phyloP scores from a whole-genome alignment of 2,113 vertebrate genomes.

The Aphyosemion australe region DNA sequence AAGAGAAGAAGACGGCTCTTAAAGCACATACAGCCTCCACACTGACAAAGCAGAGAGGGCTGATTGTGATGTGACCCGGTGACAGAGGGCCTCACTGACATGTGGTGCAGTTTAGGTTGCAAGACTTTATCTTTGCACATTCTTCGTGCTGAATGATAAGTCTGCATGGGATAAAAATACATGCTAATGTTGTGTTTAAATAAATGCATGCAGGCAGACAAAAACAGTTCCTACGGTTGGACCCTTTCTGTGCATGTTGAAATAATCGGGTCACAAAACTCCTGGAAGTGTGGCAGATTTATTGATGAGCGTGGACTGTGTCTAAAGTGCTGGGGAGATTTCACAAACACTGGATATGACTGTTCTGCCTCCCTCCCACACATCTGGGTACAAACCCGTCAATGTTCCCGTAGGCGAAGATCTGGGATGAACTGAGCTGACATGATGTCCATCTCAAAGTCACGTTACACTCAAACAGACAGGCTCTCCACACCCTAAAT shows the following conservation, averaged over 20 bases:
- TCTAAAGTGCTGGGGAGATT: conserved; percentile 47
- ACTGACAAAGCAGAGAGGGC: conserved; percentile 38
- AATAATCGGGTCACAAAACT: conserved; percentile 34
- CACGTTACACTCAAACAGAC: conserved; percentile 18
- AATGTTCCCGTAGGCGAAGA: conserved; percentile 54
- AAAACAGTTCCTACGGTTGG: neutral
- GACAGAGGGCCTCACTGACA: conserved; percentile 45
- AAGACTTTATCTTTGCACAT: conserved; percentile 42
- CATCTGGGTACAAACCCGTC: conserved; percentile 70
- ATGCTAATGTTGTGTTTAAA: conserved; percentile 13
- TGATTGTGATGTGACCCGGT: conserved; percentile 60
- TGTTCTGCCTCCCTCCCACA: conserved; percentile 57
- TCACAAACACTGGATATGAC: conserved; percentile 47
- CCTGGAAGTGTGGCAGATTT: conserved; percentile 57
- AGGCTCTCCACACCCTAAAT: conserved; percentile 2
- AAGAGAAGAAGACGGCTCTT: conserved; percentile 46
- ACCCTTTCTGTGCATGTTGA: conserved; percentile 11
- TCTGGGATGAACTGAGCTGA: conserved; percentile 39
- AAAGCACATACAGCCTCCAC: conserved; percentile 49
- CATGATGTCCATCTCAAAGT: conserved; percentile 25
- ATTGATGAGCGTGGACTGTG: conserved; percentile 38
- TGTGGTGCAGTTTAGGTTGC: conserved; percentile 49
- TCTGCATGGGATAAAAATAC: conserved; percentile 36
- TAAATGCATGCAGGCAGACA: neutral
- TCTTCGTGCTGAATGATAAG: conserved; percentile 35